phyloP scores from a whole-genome alignment of 2,113 vertebrate species.

The Rousettus leschenaultii region DNA sequence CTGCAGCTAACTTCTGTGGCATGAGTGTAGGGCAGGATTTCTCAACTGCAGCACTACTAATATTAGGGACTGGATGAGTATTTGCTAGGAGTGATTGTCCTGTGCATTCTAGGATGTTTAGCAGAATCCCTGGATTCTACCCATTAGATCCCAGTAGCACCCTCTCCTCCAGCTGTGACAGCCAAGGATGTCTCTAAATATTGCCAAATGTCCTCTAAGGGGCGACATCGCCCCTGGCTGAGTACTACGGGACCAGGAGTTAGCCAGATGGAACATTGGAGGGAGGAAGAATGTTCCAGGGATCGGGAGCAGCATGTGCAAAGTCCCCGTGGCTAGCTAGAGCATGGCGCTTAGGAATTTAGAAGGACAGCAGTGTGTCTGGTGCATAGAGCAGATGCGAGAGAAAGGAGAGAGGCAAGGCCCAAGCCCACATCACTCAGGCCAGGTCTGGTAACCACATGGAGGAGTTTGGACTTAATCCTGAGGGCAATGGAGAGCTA shows the following conservation, averaged over 20 bases:
- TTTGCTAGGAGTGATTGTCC: neutral
- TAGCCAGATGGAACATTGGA: neutral
- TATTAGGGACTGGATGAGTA: neutral
- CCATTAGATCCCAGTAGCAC: neutral
- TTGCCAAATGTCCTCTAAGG: neutral
- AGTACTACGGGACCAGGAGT: neutral
- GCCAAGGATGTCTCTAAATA: neutral
- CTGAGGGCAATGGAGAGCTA: neutral
- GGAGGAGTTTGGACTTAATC: neutral
- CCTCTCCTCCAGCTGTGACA: neutral
- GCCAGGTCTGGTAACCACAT: accelerated
- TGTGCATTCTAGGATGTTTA: neutral
- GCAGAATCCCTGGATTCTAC: neutral
- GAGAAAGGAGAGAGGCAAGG: neutral
- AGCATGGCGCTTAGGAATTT: neutral
- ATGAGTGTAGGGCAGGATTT: neutral
- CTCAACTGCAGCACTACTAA: accelerated
- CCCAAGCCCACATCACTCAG: neutral
- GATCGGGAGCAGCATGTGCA: neutral
- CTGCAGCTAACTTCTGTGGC: accelerated
- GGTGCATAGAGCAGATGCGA: neutral
- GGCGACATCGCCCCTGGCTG: neutral
- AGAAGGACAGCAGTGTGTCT: accelerated
- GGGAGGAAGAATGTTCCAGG: neutral
- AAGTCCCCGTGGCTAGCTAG: neutral